These are phyloP conservation scores for Belonocnema kinseyi DNA, from an alignment of 1,140 invertebrate species.

Conservation along the genomic window DNA sequence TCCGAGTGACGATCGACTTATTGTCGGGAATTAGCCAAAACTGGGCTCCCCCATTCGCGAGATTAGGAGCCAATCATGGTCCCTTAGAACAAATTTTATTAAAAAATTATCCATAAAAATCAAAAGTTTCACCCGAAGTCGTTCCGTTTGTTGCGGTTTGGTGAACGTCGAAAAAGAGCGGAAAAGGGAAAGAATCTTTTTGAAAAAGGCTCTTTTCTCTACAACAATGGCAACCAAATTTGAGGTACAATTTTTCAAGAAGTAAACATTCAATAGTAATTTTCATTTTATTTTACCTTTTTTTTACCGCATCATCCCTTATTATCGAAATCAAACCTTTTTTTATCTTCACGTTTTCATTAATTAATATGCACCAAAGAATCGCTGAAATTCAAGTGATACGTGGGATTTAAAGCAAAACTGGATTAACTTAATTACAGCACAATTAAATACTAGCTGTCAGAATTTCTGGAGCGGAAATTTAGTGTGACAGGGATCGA, in stretches of 20 bases:
- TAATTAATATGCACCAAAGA: not conserved
- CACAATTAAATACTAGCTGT: constrained; percentile 56
- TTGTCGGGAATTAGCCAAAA: constrained; percentile 21
- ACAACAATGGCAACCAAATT: constrained; percentile 40
- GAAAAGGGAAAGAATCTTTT: not conserved
- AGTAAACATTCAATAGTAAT: not conserved
- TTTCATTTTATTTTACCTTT: not conserved
- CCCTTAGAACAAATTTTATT: constrained; percentile 1
- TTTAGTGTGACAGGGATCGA: constrained; percentile 57
- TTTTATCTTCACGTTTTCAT: not conserved
- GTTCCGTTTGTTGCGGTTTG: constrained; percentile 3
- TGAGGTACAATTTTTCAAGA: constrained; percentile 35
- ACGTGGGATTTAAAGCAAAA: constrained; percentile 41
- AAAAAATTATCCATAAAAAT: not conserved
- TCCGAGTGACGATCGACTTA: constrained; percentile 42
- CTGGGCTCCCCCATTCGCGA: constrained; percentile 28
- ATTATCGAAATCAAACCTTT: not conserved
- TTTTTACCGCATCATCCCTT: not conserved
- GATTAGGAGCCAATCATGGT: constrained; percentile 37
- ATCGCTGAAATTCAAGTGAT: no score
- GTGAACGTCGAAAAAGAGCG: not conserved
- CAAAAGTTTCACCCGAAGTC: not conserved
- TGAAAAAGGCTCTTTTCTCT: not conserved
- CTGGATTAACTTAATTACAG: constrained; percentile 61
- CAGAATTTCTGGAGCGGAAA: constrained; percentile 68